Percentiles rank a stretch among this genome's conserved stretches.
These are phyloP conservation scores for Zaprionus ghesquierei DNA, from an alignment of 1,140 invertebrate species.

Conservation along the genomic window DNA sequence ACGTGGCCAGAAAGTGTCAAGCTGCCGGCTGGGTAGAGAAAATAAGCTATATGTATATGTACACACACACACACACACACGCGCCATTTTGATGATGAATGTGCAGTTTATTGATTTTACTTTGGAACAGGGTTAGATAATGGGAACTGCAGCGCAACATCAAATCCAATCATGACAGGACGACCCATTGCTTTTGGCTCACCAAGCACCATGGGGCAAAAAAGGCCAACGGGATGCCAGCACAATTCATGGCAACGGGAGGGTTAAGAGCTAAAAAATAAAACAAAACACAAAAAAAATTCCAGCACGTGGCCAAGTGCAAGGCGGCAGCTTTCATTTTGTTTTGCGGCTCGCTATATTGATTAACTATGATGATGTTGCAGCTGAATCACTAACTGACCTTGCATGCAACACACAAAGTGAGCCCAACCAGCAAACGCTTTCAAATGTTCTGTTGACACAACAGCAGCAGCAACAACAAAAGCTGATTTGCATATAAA, in stretches of 20 bases:
- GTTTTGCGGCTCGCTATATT: constrained; percentile 21
- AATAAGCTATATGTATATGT: not conserved
- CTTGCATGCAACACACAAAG: constrained; percentile 33
- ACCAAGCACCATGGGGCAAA: too few species aligned
- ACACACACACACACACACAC: not conserved
- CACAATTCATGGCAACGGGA: too few species aligned
- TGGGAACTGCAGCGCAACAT: constrained; percentile 41
- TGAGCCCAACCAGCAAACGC: not conserved
- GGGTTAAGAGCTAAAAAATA: too few species aligned
- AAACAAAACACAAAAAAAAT: not conserved
- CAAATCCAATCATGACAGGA: constrained; percentile 26
- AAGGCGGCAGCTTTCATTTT: constrained; percentile 29
- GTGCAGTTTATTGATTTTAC: constrained; percentile 64
- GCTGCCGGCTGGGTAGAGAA: constrained; percentile 20
- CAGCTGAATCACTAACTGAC: constrained; percentile 36
- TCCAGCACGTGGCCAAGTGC: constrained; percentile 27
- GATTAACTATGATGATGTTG: constrained; percentile 43
- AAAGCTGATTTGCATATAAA: constrained; percentile 33
- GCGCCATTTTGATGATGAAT: constrained; percentile 48
- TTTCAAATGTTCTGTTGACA: constrained; percentile 23
- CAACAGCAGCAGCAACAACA: constrained; percentile 8
- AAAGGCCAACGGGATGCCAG: too few species aligned
- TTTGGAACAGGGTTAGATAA: constrained; percentile 49
- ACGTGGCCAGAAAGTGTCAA: constrained; percentile 70
- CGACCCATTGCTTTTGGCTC: not conserved